These are phyloP conservation scores for Salarias fasciatus DNA, from an alignment of 2,797 vertebrate genomes.

Conservation along the genomic window DNA sequence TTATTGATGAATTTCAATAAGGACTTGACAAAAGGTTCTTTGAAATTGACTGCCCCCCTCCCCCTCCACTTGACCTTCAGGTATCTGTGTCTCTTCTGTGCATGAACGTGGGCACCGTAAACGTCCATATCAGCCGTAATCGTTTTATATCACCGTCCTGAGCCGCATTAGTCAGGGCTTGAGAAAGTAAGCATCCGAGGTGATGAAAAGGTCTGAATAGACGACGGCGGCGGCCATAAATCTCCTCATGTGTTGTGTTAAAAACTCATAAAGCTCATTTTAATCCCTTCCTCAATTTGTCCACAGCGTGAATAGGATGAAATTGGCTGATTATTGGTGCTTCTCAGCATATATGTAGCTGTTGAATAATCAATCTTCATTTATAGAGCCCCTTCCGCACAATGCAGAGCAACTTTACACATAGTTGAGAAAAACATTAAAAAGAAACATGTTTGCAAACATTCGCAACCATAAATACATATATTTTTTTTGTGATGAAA, in stretches of 20 bases:
- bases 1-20: slow-evolving; percentile 82
- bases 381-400: too few relatives aligned
- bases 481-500: neutral
- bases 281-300: slow-evolving; percentile 48
- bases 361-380: too few relatives aligned
- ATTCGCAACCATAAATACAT: neutral
- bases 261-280: slow-evolving; percentile 42
- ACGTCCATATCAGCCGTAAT: slow-evolving; percentile 64
- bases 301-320: slow-evolving; percentile 40
- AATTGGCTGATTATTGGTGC: slow-evolving; percentile 55
- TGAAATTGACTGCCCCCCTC: slow-evolving; percentile 54
- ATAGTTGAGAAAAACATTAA: too few relatives aligned
- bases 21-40: slow-evolving; percentile 74
- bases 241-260: slow-evolving; percentile 51
- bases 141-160: slow-evolving; percentile 50
- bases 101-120: slow-evolving; percentile 51
- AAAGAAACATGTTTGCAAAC: neutral
- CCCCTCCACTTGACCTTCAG: slow-evolving; percentile 70
- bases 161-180: slow-evolving; percentile 50
- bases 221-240: slow-evolving; percentile 57
- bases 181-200: slow-evolving; percentile 42
- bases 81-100: slow-evolving; percentile 62
- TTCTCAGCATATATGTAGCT: slow-evolving; percentile 1
- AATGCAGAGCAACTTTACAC: too few relatives aligned
- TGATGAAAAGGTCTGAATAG: slow-evolving; percentile 60